Evolutionary conservation across 2,888 invertebrate genomes (phyloP).

Genomic region (Dermolepida albohirtum): DNA sequence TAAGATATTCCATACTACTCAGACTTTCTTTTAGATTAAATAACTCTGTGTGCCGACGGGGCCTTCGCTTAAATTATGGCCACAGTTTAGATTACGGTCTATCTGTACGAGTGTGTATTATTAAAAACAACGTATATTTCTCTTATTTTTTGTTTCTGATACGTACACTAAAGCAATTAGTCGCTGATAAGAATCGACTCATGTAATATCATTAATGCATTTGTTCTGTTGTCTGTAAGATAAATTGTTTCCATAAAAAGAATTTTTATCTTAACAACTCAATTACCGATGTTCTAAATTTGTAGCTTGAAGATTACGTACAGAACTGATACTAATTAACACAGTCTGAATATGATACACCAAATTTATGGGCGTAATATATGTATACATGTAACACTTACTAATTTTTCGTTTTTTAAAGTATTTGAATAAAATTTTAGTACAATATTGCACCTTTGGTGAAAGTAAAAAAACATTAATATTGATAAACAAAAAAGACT

Average conservation of each 20-base stretch:
- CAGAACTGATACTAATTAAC: constrained; percentile 3
- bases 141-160: background rate
- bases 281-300: constrained; percentile 10
- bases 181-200: constrained; percentile 15
- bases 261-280: constrained; percentile 12
- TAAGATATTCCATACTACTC: constrained; percentile 28
- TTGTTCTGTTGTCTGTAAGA: constrained; percentile 23
- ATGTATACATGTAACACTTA: too few species aligned
- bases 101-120: constrained; percentile 12
- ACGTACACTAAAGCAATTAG: constrained; percentile 17
- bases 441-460: too few species aligned
- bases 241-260: constrained; percentile 10
- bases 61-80: constrained; percentile 33
- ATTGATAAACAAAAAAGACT: too few species aligned
- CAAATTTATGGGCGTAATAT: too few species aligned
- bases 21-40: constrained; percentile 40
- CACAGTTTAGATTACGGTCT: constrained; percentile 29
- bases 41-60: constrained; percentile 18
- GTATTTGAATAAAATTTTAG: too few species aligned
- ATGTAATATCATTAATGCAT: constrained; percentile 30
- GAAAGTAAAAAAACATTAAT: too few species aligned
- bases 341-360: too few species aligned
- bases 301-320: constrained; percentile 3
- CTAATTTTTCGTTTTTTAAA: too few species aligned
- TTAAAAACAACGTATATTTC: constrained; percentile 10